Evolutionary conservation across 1,140 invertebrate genomes (phyloP).

Genomic region (Colletes latitarsis): DNA sequence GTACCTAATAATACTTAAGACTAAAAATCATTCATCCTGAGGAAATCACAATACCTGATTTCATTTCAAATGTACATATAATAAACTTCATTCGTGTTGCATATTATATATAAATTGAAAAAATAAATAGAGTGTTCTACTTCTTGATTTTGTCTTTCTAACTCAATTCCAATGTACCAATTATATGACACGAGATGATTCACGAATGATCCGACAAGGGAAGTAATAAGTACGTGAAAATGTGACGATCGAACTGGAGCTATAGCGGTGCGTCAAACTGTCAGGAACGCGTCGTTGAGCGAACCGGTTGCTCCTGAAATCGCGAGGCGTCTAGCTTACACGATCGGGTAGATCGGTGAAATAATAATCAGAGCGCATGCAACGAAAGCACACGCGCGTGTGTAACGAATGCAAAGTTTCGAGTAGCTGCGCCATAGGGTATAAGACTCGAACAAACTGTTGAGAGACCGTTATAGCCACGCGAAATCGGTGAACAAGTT

Average conservation of each 20-base stretch:
- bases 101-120: no score
- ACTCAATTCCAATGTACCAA: no score
- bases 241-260: not conserved
- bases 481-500: constrained; percentile 44
- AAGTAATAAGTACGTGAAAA: not conserved
- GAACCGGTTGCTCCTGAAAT: not conserved
- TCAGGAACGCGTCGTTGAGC: not conserved
- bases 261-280: not conserved
- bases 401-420: not conserved
- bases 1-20: no score
- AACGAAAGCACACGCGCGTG: not conserved
- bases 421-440: not conserved
- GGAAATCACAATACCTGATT: no score
- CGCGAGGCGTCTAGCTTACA: not conserved
- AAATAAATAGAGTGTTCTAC: no score
- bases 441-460: constrained; percentile 3
- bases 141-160: no score
- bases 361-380: not conserved
- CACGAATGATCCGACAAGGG: not conserved
- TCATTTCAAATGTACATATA: no score
- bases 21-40: no score
- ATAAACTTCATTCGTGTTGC: no score
- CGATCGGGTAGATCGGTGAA: not conserved
- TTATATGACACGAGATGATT: no score
- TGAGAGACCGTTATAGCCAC: constrained; percentile 36